A percentile compares a stretch with the other conserved stretches of the same genome.
These are phyloP conservation scores for Halocynthia aurantium DNA, from an alignment of 23 tunicate species.

Conservation along the genomic window DNA sequence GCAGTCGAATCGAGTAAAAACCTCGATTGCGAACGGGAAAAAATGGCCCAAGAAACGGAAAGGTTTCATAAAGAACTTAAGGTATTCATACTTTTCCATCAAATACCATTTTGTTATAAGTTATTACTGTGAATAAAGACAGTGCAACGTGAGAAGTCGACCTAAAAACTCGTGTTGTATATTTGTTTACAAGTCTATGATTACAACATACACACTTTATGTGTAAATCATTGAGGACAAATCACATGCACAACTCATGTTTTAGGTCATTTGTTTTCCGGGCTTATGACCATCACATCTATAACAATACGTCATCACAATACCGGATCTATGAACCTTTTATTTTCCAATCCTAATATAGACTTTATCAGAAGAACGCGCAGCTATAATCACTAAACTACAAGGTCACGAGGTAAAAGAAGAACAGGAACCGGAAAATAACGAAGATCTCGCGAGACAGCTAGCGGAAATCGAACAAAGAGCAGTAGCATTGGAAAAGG, in stretches of 20 bases:
- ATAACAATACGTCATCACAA: too few species aligned
- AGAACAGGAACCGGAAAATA: constrained; percentile 7
- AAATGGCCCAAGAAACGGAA: constrained; percentile 24
- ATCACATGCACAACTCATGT: not conserved
- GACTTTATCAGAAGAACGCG: constrained; percentile 8
- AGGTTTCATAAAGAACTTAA: constrained; percentile 9
- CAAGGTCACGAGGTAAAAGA: constrained; percentile 28
- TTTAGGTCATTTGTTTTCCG: not conserved
- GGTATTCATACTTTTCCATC: not conserved
- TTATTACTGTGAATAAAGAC: not conserved
- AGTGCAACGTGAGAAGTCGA: too few species aligned
- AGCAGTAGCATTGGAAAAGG: constrained; percentile 11
- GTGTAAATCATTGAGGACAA: not conserved
- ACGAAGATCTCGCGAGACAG: constrained; percentile 27
- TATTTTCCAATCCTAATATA: not conserved
- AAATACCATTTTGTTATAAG: not conserved
- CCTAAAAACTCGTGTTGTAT: too few species aligned
- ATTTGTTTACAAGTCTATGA: not conserved
- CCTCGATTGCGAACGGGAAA: constrained; percentile 21
- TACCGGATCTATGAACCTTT: too few species aligned
- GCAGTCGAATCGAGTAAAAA: constrained; percentile 23
- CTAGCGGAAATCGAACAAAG: constrained; percentile 27
- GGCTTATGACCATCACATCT: too few species aligned
- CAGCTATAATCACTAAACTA: constrained; percentile 11
- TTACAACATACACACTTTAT: constrained; percentile 4